Conservation (phyloP, 1,140 invertebrate species). For the Diorhabda carinulata region DNA sequence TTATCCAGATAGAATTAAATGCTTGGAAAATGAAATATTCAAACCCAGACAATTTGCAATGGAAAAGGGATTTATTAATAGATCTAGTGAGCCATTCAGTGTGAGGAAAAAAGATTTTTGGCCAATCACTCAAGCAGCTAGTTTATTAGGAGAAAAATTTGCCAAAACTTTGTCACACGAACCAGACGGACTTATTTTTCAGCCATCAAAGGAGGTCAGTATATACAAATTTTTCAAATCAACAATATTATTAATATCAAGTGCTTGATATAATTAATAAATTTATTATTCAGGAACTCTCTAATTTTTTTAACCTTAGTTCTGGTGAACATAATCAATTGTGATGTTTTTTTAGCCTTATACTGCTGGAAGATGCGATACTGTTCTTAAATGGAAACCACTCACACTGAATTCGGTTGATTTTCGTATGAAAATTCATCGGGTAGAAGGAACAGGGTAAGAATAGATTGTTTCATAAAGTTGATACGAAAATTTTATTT, state of each 20-base stretch:
- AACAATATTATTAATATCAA: too few relatives aligned
- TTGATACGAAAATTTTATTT: too few relatives aligned
- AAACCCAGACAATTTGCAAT: conserved; percentile 71
- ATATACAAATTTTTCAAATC: background rate
- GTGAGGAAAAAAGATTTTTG: conserved; percentile 87
- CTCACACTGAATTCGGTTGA: conserved; percentile 90
- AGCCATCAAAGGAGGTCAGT: conserved; percentile 76
- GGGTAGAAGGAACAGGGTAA: conserved; percentile 68
- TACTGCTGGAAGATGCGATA: conserved; percentile 71
- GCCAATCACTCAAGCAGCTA: conserved; percentile 65
- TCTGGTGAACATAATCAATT: background rate
- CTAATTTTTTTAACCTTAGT: background rate
- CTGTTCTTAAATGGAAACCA: conserved; percentile 98
- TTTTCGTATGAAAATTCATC: conserved; percentile 83
- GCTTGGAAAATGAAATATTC: conserved; percentile 71
- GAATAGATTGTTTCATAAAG: conserved; percentile 19
- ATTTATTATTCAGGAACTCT: background rate
- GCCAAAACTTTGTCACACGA: conserved; percentile 82
- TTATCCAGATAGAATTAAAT: conserved; percentile 69
- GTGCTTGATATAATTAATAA: too few relatives aligned
- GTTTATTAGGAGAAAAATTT: conserved; percentile 83
- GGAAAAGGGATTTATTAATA: conserved; percentile 67
- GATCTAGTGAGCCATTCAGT: conserved; percentile 79
- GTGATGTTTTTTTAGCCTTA: conserved; percentile 64
- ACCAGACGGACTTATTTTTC: conserved; percentile 97